Evolutionary conservation across 1,140 invertebrate species (phyloP), one percentile per base, ranked within the genome.

Genomic region (Platyscapa corneri): DNA sequence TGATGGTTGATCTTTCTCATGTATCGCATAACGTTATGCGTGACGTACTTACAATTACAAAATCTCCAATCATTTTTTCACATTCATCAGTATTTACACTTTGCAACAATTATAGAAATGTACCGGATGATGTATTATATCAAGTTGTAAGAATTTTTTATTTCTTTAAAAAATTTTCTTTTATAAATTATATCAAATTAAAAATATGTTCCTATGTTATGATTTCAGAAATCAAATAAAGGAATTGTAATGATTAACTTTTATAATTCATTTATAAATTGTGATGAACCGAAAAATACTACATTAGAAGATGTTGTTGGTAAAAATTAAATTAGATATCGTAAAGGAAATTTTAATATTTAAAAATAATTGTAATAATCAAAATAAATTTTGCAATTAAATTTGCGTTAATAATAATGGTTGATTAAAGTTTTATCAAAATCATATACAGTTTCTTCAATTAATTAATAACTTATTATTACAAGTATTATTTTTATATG

Each of bases 211-310:
- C 78, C 32, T 79, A 76, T 89, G 89, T 85, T 87, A 86, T 87
- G 20, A 12, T 83, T 85, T 95, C 95, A 94, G 95, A 95, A 91
- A 98, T 97, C 88, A 95, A 96, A 86, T 65, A 85, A 89, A 0
- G 97, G 97, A 56, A 95, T 98, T 84, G 96, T 98, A 32, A 98
- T 98, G 97, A 96, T 98, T 77, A 97, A 97, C 87, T 98, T 98
- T 93, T 98, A 96, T 91, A 96, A 95, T 65, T 95, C 95, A 91
- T 98, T 97, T 93, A 95, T 98, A 89, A 97, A 96, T 91, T 98
- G 97, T 93, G 94, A 95, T 80, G 94, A 95, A 84, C 92, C 90
- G 18, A 89, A 86, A 75, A 96, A 95, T 89, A 96, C 96, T 67
- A 96, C 95, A 30, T 92, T 97, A 82, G 94, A 96, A 81, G 96